Percentiles rank a stretch among this genome's conserved stretches.
phyloP scores from a whole-genome alignment of 1,140 invertebrate species.

The Pristionchus pacificus region DNA sequence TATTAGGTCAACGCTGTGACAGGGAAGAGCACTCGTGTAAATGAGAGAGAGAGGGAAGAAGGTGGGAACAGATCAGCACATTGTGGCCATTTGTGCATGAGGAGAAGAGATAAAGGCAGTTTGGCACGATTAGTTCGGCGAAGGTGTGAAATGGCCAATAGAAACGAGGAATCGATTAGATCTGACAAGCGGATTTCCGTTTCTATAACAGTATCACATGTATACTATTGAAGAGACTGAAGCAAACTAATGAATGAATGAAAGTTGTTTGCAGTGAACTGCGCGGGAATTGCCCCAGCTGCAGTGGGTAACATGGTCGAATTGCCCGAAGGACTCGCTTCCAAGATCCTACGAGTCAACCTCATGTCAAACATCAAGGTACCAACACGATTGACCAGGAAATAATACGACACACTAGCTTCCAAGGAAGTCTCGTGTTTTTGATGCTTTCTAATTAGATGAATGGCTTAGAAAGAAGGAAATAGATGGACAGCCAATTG shows the following conservation, averaged over 20 bases:
- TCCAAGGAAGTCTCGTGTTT: no score
- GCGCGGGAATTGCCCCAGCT: conserved; percentile 85
- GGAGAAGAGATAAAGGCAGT: conserved; percentile 19
- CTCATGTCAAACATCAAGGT: conserved; percentile 49
- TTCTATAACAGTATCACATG: no score
- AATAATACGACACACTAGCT: conserved; percentile 33
- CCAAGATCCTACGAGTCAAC: conserved; percentile 55
- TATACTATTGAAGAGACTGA: no score
- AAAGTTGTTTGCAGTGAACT: conserved; percentile 70
- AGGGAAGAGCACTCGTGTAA: no score
- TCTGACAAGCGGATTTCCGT: not conserved
- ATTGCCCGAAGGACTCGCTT: conserved; percentile 52
- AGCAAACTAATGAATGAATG: no score
- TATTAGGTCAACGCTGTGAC: no score
- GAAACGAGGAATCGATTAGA: not conserved
- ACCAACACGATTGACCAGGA: conserved; percentile 27
- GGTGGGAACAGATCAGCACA: no score
- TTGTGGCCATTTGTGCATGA: no score
- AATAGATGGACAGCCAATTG: no score
- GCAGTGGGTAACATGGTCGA: conserved; percentile 70
- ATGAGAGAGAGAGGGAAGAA: no score
- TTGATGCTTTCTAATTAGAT: no score
- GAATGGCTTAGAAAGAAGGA: no score
- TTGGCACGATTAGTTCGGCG: not conserved
- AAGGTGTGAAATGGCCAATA: conserved; percentile 3